Conservation (phyloP, 2,113 vertebrate genomes). For the Galemys pyrenaicus region DNA sequence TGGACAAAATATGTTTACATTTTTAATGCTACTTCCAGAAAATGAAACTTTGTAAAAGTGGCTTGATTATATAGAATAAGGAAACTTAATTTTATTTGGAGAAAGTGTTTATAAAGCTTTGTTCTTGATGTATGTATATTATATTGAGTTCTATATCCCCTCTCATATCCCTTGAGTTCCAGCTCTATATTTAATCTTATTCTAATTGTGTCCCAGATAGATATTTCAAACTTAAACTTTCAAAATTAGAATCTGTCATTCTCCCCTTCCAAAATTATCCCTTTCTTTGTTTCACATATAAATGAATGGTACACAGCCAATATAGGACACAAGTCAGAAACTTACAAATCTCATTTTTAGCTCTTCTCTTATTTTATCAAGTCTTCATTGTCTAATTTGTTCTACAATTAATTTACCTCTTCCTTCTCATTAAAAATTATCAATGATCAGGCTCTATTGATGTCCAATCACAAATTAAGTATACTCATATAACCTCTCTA, state of each 20-base stretch:
- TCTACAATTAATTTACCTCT: not conserved
- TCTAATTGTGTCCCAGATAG: not conserved
- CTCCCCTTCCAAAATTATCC: not conserved
- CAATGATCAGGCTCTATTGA: not conserved
- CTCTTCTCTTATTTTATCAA: not conserved
- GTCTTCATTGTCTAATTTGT: not conserved
- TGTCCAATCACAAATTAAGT: not conserved
- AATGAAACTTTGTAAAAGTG: not conserved
- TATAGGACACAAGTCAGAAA: not conserved
- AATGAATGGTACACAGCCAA: not conserved
- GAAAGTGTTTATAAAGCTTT: not conserved
- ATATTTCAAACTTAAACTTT: not conserved
- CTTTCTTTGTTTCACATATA: not conserved
- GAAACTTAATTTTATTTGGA: not conserved
- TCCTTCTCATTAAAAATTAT: not conserved
- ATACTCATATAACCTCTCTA: rapidly evolving
- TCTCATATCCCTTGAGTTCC: not conserved
- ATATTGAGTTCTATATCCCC: not conserved
- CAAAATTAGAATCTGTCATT: not conserved
- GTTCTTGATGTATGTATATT: not conserved
- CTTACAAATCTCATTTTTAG: not conserved
- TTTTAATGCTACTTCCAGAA: not conserved
- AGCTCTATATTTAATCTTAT: not conserved
- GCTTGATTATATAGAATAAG: not conserved
- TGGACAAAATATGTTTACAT: not conserved